phyloP scores from a whole-genome alignment of 1,140 invertebrate species.

The Drosophila nebulosa region DNA sequence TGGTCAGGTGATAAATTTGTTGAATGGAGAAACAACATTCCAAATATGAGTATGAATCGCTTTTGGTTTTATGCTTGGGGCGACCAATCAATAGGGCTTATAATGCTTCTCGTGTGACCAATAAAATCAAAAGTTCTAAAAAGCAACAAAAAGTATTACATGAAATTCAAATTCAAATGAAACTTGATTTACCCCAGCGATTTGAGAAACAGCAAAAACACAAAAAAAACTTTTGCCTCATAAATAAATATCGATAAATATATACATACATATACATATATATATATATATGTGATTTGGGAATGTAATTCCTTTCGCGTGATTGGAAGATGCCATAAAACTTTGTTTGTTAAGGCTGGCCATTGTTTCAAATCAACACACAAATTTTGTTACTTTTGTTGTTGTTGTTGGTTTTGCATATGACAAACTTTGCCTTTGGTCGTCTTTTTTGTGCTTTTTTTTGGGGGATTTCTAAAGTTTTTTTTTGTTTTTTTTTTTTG shows the following conservation, averaged over 20 bases:
- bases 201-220: too few species aligned
- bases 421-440: conserved; percentile 38
- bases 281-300: background rate
- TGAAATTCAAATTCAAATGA: conserved; percentile 18
- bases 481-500: background rate
- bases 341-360: conserved; percentile 53
- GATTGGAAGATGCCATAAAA: conserved; percentile 62
- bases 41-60: background rate
- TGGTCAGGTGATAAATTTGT: background rate
- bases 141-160: background rate
- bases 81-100: background rate
- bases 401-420: conserved; percentile 67
- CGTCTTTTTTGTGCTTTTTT: background rate
- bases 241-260: conserved; percentile 1
- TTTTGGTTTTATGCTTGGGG: background rate
- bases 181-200: conserved; percentile 62
- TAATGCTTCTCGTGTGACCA: background rate
- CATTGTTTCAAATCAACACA: conserved; percentile 61
- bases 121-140: background rate
- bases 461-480: background rate
- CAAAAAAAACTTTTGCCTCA: conserved; percentile 31
- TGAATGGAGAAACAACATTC: background rate
- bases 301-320: conserved; percentile 44
- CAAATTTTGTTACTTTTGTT: conserved; percentile 11
- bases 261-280: background rate